Evolutionary conservation across 2,113 vertebrate species (phyloP).

Genomic region (Rhinichthys klamathensis): DNA sequence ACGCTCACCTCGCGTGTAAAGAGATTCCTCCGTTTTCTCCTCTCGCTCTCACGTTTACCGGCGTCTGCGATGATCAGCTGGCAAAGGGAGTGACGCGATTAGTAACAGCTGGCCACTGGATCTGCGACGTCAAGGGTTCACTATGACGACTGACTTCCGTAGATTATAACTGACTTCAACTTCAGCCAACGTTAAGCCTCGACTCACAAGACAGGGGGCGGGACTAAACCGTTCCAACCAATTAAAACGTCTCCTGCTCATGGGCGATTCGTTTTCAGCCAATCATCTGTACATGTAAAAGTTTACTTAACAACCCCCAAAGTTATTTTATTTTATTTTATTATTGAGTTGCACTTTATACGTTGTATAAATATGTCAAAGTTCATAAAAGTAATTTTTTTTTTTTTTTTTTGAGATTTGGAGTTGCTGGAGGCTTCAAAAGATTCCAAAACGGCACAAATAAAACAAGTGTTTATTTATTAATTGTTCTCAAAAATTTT

Average conservation of each 20-base stretch:
- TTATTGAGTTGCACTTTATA: background rate
- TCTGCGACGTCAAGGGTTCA: slow-evolving; percentile 64
- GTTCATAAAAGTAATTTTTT: no score
- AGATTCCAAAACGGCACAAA: no score
- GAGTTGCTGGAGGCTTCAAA: background rate
- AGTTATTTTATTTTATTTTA: slow-evolving; percentile 25
- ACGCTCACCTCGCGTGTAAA: slow-evolving; percentile 30
- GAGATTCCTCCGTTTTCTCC: background rate
- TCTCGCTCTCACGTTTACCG: slow-evolving; percentile 65
- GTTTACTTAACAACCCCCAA: slow-evolving; percentile 34
- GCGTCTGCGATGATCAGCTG: slow-evolving; percentile 97
- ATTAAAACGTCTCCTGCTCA: slow-evolving; percentile 14
- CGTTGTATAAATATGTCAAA: background rate
- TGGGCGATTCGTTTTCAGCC: slow-evolving; percentile 28
- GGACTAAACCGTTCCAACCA: background rate
- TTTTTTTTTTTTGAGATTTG: background rate
- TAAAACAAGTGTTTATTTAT: no score
- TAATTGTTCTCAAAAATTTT: no score
- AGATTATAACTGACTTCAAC: slow-evolving; percentile 58
- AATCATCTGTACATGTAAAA: slow-evolving; percentile 43
- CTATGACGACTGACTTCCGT: slow-evolving; percentile 63
- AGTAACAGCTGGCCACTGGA: slow-evolving; percentile 74
- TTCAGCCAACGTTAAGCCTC: slow-evolving; percentile 51
- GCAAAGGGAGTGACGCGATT: slow-evolving; percentile 86
- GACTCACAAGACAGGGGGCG: slow-evolving; percentile 21